Percentiles rank a stretch among this genome's conserved stretches.
Evolutionary conservation across 2,888 invertebrate species (phyloP).

Genomic region (Nymphalis c-album): DNA sequence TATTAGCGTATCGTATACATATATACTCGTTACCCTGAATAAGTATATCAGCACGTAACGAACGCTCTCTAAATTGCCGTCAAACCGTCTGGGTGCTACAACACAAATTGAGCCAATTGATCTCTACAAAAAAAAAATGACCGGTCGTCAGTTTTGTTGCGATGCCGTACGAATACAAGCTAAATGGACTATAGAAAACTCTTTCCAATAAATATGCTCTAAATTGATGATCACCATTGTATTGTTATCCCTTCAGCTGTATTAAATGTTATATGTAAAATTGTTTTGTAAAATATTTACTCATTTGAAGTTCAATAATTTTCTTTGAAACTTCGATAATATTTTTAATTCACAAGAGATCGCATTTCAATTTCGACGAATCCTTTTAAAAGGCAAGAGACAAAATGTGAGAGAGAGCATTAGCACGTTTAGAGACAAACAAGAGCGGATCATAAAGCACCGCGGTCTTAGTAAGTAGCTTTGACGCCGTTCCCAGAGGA

Average conservation of each 20-base stretch:
- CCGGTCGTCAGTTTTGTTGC: constrained; percentile 29
- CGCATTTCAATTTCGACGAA: constrained; percentile 33
- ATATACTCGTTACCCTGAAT: constrained; percentile 25
- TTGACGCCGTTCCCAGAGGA: constrained; percentile 41
- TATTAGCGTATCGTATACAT: neutral
- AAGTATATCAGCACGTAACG: constrained; percentile 37
- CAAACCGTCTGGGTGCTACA: constrained; percentile 58
- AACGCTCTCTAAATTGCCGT: constrained; percentile 54
- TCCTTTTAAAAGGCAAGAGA: constrained; percentile 34
- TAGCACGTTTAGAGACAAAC: constrained; percentile 41
- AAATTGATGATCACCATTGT: too few relatives aligned
- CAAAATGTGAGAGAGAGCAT: constrained; percentile 38
- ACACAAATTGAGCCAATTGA: constrained; percentile 68
- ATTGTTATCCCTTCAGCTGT: too few relatives aligned
- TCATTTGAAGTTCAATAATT: neutral
- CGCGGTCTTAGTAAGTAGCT: constrained; percentile 45
- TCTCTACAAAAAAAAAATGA: constrained; percentile 33
- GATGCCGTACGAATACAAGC: constrained; percentile 22
- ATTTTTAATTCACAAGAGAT: neutral
- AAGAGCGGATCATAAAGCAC: constrained; percentile 49
- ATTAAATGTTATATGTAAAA: too few relatives aligned
- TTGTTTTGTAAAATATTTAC: too few relatives aligned
- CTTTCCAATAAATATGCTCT: constrained; percentile 16
- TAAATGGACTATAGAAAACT: constrained; percentile 19
- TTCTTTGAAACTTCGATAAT: neutral